A percentile compares a stretch with the other conserved stretches of the same genome.
Conservation (phyloP, 2,888 invertebrate species). For the Acanthosoma haemorrhoidale region DNA sequence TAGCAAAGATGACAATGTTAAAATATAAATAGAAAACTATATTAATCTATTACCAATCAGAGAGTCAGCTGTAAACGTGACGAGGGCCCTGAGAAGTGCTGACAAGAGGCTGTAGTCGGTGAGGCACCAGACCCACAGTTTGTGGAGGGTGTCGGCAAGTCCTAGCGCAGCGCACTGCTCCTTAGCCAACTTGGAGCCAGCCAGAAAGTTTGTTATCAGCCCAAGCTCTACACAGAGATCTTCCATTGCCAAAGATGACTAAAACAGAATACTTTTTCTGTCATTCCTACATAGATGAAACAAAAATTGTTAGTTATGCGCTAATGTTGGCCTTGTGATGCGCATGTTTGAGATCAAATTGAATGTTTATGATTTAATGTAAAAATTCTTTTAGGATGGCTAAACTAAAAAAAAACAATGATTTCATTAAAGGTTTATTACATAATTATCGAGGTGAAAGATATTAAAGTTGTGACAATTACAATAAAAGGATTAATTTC, state of each 20-base stretch:
- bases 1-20: not conserved
- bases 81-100: constrained; percentile 55
- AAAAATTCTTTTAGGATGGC: no score
- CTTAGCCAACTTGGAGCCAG: constrained; percentile 53
- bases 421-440: no score
- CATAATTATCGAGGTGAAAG: no score
- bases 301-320: no score
- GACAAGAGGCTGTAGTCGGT: constrained; percentile 53
- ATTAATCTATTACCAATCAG: constrained; percentile 53
- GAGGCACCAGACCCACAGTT: constrained; percentile 64
- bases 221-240: constrained; percentile 56
- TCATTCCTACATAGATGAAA: no score
- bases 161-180: constrained; percentile 53
- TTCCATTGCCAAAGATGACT: constrained; percentile 52
- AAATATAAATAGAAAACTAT: not conserved
- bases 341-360: not conserved
- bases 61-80: constrained; percentile 60
- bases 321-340: no score
- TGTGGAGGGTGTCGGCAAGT: constrained; percentile 56
- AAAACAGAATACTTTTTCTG: constrained; percentile 23
- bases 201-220: constrained; percentile 56
- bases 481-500: no score
- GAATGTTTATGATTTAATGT: not conserved
- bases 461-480: no score
- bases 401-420: no score